These are phyloP conservation scores for Metridium senile DNA, from an alignment of 92 coral and sea anemone species.

Conservation along the genomic window DNA sequence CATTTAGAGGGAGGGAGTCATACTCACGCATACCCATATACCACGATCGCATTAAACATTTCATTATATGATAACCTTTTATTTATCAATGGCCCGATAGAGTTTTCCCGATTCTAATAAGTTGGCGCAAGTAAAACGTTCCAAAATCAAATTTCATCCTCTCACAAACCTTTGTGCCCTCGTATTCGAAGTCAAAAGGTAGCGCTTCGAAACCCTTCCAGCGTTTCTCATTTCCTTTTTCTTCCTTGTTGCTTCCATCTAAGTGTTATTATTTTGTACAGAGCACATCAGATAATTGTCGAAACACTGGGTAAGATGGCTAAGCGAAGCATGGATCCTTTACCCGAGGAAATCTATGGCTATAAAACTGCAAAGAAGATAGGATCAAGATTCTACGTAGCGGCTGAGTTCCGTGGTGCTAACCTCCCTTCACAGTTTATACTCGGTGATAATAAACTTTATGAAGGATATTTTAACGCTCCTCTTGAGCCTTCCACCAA, in stretches of 20 bases:
- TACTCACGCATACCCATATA: too few species aligned
- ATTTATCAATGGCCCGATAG: too few species aligned
- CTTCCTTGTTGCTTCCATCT: background rate
- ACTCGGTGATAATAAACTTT: constrained; percentile 73
- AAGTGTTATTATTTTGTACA: constrained; percentile 12
- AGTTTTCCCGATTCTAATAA: too few species aligned
- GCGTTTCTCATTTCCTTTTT: too few species aligned
- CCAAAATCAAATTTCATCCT: too few species aligned
- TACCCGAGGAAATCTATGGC: constrained; percentile 32
- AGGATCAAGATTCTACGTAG: constrained; percentile 60
- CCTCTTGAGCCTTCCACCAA: constrained; percentile 67
- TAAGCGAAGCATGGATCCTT: constrained; percentile 36
- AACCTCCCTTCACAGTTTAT: constrained; percentile 41
- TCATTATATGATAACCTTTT: too few species aligned
- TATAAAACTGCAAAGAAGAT: constrained; percentile 39
- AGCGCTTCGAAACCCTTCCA: too few species aligned
- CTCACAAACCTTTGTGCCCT: too few species aligned
- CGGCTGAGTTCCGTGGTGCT: constrained; percentile 63
- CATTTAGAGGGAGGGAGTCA: too few species aligned
- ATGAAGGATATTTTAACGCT: constrained; percentile 61
- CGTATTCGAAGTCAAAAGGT: too few species aligned
- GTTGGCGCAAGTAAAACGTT: too few species aligned
- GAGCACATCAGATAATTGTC: constrained; percentile 80
- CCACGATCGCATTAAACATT: too few species aligned
- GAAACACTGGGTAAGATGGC: constrained; percentile 22